Base-by-base conservation (phyloP, 2,797 vertebrate species). In the Anguilla pacifica region DNA sequence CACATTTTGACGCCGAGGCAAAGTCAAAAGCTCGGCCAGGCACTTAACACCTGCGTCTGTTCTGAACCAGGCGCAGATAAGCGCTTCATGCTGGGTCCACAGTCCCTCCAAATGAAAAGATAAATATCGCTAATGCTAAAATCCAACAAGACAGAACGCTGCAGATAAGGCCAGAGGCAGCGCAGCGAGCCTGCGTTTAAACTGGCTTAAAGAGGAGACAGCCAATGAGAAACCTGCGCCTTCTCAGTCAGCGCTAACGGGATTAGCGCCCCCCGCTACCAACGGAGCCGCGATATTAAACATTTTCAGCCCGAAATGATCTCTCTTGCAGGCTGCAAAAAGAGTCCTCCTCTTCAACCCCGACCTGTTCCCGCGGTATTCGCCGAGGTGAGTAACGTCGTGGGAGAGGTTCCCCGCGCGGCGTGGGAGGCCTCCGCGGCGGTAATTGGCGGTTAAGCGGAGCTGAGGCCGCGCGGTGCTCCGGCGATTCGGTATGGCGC, bases 381-480 rank as follows among this genome's bases (percentile, higher is more conserved):
- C n/a, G 6, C 6, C 13, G 28, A 59, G 51, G 51, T 51, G 83
- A 31, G 57, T 31, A 46, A 74, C 84, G 74, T 49, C 85, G 86
- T 74, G 49, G 83, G 61, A 83, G 59, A 72, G 72, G 81, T 28
- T 89, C 85, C 70, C 82, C 85, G 46, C 83, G 46, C 25, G 64
- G 85, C 86, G 88, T 87, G 84, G 86, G 70, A 89, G 88, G 57
- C 59, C 6, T 87, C 55, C 88, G 67, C 86, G 31, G 87, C 86
- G 87, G 89, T 89, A 90, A 89, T 90, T 86, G 88, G 87, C 67
- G 87, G 53, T 84, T 88, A 88, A 90, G 89, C 70, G 86, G 46
- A 89, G 72, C 87, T 88, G 49, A 85, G 83, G 59, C 89, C 87
- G 83, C 31, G 83, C 85, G 85, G 53, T 84, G 64, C 72, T 83